phyloP scores from a whole-genome alignment of 2,888 invertebrate genomes.

The Leptopilina syphax region DNA sequence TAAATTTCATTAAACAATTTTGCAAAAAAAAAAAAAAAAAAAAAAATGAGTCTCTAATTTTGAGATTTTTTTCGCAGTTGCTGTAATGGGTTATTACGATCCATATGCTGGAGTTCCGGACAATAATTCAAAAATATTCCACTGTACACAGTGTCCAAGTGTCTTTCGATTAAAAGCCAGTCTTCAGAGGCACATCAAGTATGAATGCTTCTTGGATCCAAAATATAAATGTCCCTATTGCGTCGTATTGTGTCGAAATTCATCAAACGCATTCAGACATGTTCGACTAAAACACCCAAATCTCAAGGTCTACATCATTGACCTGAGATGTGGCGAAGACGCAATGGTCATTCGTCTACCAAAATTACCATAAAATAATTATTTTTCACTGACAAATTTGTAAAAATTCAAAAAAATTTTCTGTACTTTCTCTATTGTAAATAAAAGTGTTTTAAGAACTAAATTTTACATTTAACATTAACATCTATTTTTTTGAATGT shows the following conservation, averaged over 20 bases:
- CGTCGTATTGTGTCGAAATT: slow-evolving; percentile 60
- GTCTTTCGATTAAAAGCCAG: slow-evolving; percentile 70
- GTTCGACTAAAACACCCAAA: slow-evolving; percentile 54
- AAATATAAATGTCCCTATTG: slow-evolving; percentile 71
- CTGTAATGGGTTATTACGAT: too few relatives aligned
- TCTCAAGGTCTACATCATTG: slow-evolving; percentile 23
- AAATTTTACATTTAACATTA: too few relatives aligned
- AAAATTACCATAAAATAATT: neutral
- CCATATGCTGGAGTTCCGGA: too few relatives aligned
- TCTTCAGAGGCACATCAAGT: slow-evolving; percentile 73
- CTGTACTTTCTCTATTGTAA: too few relatives aligned
- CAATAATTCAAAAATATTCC: too few relatives aligned
- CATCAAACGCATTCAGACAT: slow-evolving; percentile 65
- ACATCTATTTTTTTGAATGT: too few relatives aligned
- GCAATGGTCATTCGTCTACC: slow-evolving; percentile 58
- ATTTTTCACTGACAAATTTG: neutral
- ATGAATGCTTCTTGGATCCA: slow-evolving; percentile 77
- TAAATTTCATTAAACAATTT: too few relatives aligned
- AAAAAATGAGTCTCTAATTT: too few relatives aligned
- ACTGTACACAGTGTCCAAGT: slow-evolving; percentile 55
- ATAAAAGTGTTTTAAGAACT: too few relatives aligned
- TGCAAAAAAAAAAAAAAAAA: too few relatives aligned
- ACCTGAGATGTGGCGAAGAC: slow-evolving; percentile 46
- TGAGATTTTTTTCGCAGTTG: too few relatives aligned
- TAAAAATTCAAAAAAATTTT: too few relatives aligned